These are phyloP conservation scores for Andrena flavipes DNA, from an alignment of 2,888 invertebrate species.

Conservation along the genomic window DNA sequence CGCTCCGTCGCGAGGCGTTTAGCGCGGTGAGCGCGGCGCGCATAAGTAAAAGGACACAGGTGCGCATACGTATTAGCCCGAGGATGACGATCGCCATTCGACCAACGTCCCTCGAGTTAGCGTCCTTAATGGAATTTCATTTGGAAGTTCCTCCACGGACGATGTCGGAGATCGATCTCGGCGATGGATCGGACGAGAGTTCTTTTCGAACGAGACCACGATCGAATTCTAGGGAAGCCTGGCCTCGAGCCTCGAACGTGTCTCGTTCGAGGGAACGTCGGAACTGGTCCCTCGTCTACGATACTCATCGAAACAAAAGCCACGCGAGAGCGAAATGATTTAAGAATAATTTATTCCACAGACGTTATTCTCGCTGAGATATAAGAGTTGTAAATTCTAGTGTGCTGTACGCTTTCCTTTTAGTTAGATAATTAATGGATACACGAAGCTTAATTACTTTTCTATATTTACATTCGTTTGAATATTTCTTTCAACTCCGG, in stretches of 20 bases:
- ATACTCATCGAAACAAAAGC: background rate
- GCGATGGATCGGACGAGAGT: slow-evolving; percentile 16
- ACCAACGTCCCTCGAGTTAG: slow-evolving; percentile 49
- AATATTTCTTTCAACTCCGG: too few relatives aligned
- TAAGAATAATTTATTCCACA: too few relatives aligned
- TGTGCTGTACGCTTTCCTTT: too few relatives aligned
- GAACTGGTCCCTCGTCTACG: background rate
- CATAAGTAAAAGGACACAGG: slow-evolving; percentile 57
- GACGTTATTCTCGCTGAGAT: too few relatives aligned
- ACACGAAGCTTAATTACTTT: too few relatives aligned
- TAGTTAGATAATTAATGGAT: too few relatives aligned
- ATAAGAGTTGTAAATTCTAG: too few relatives aligned
- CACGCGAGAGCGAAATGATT: too few relatives aligned
- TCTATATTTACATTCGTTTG: too few relatives aligned
- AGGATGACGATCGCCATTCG: slow-evolving; percentile 58
- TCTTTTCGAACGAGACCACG: slow-evolving; percentile 1
- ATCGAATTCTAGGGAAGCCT: background rate
- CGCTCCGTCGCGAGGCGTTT: slow-evolving; percentile 47
- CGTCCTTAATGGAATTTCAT: slow-evolving; percentile 64
- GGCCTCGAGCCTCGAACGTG: background rate
- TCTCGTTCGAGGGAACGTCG: background rate
- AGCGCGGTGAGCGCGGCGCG: slow-evolving; percentile 46
- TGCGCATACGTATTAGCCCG: slow-evolving; percentile 61
- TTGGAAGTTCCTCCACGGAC: slow-evolving; percentile 45
- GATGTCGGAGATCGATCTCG: slow-evolving; percentile 41